Conservation (phyloP, 1,140 invertebrate genomes). For the Metaphire vulgaris region DNA sequence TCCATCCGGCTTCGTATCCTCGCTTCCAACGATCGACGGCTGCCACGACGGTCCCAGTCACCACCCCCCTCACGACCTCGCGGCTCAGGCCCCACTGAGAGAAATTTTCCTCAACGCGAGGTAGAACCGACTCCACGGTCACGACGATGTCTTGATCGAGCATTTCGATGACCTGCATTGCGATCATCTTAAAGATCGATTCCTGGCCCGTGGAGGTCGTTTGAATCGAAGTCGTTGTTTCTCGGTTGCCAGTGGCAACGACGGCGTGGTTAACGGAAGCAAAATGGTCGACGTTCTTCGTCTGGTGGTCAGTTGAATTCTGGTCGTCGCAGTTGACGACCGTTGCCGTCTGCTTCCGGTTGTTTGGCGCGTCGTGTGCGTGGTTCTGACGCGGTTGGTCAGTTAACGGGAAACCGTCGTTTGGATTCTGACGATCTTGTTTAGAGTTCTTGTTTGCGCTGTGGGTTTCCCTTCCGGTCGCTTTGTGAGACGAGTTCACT, state of each 20-base stretch:
- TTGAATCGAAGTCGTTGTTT: neutral
- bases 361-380: neutral
- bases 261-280: neutral
- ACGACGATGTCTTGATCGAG: neutral
- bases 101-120: neutral
- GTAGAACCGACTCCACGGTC: neutral
- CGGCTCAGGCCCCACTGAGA: neutral
- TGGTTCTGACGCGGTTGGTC: neutral
- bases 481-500: neutral
- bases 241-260: neutral
- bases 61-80: neutral
- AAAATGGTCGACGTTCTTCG: neutral
- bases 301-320: neutral
- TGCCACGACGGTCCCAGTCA: neutral
- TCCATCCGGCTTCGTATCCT: neutral
- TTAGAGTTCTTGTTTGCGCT: neutral
- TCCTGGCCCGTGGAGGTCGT: neutral
- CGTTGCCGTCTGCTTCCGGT: too few species aligned
- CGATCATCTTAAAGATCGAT: neutral
- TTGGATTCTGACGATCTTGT: neutral
- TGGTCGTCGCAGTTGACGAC: too few species aligned
- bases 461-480: neutral
- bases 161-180: neutral
- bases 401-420: neutral
- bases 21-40: neutral